Evolutionary conservation across 2,113 vertebrate species (phyloP).

Genomic region (Origma solitaria): DNA sequence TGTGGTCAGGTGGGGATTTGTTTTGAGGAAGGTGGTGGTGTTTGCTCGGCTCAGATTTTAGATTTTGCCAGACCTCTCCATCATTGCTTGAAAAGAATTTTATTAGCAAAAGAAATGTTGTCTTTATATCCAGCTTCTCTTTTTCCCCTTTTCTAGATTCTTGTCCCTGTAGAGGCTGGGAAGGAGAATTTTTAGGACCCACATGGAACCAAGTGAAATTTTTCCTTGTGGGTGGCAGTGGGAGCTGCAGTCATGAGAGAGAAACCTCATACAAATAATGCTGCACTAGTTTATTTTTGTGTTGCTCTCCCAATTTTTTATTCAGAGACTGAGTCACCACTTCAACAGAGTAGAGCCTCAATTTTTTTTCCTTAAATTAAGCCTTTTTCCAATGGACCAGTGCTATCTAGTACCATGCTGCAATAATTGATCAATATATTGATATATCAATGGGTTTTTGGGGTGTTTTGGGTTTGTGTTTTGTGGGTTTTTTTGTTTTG

Average conservation of each 20-base stretch:
- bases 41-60: not conserved
- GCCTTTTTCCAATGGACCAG: not conserved
- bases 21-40: not conserved
- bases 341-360: not conserved
- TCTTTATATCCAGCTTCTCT: not conserved
- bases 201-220: not conserved
- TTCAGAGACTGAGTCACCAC: not conserved
- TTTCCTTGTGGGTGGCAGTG: not conserved
- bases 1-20: accelerated
- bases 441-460: not conserved
- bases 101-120: not conserved
- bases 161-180: not conserved
- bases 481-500: not conserved
- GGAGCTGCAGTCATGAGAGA: not conserved
- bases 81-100: not conserved
- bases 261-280: not conserved
- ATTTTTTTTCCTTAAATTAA: not conserved
- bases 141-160: not conserved
- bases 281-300: not conserved
- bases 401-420: not conserved
- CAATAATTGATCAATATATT: not conserved
- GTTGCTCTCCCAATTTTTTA: not conserved
- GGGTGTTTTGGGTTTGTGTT: not conserved
- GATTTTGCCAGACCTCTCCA: not conserved
- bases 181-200: not conserved